Conservation (phyloP, 2,113 vertebrate species). For the Geothlypis trichas region DNA sequence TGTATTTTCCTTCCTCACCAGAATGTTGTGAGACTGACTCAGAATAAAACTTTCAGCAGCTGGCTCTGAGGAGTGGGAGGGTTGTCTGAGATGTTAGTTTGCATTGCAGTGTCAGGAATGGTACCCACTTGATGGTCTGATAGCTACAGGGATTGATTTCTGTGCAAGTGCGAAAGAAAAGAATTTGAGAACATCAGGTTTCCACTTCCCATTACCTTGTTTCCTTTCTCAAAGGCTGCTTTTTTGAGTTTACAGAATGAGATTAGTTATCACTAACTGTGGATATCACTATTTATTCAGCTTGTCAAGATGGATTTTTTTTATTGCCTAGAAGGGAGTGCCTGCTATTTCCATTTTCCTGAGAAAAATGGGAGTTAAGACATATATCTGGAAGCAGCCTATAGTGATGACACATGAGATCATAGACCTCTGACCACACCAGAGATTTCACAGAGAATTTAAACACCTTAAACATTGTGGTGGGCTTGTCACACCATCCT, state of each 20-base stretch:
- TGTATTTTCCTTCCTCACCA: background rate
- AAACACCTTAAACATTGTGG: background rate
- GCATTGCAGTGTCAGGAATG: background rate
- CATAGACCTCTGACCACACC: background rate
- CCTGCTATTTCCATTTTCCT: slow-evolving; percentile 44
- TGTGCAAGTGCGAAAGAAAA: background rate
- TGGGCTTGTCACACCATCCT: background rate
- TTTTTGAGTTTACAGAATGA: background rate
- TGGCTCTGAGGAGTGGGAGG: background rate
- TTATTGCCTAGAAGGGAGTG: slow-evolving; percentile 43
- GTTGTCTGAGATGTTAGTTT: background rate
- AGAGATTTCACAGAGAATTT: background rate
- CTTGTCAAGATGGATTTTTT: slow-evolving; percentile 26
- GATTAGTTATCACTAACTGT: background rate
- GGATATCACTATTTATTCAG: slow-evolving; percentile 60
- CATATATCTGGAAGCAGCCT: slow-evolving; percentile 12
- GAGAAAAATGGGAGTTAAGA: slow-evolving; percentile 3
- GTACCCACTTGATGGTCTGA: background rate
- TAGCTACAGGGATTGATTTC: background rate
- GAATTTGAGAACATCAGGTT: background rate
- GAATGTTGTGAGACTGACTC: background rate
- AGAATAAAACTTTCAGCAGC: background rate
- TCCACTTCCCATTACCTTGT: background rate
- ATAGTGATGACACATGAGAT: background rate
- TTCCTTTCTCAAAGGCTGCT: background rate